phyloP scores from a whole-genome alignment of 1,140 invertebrate genomes.

The Meloidogyne exigua region DNA sequence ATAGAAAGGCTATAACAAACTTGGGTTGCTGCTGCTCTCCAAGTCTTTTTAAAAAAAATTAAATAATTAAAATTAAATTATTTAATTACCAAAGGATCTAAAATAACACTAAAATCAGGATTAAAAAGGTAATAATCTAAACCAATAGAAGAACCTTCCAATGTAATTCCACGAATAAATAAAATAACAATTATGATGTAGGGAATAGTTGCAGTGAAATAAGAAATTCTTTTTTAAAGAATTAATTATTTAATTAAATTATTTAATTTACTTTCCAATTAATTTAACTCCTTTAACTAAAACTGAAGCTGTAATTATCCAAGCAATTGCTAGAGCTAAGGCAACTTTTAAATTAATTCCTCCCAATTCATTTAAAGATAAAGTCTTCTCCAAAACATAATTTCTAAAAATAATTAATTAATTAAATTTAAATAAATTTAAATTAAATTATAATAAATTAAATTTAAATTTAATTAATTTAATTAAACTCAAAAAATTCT shows the following conservation, averaged over 20 bases:
- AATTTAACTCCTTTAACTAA: slow-evolving; percentile 50
- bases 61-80: not conserved
- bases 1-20: slow-evolving; percentile 64
- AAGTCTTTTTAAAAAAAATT: slow-evolving; percentile 44
- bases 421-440: not conserved
- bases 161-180: slow-evolving; percentile 44
- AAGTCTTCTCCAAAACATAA: slow-evolving; percentile 50
- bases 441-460: not conserved
- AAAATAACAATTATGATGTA: slow-evolving; percentile 49
- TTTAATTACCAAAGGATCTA: slow-evolving; percentile 6
- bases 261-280: slow-evolving; percentile 37
- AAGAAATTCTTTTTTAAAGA: slow-evolving; percentile 7
- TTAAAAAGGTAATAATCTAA: slow-evolving; percentile 46
- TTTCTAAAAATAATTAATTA: slow-evolving; percentile 32
- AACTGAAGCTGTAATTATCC: slow-evolving; percentile 42
- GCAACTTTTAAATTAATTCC: slow-evolving; percentile 49
- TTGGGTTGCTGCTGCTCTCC: slow-evolving; percentile 64
- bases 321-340: slow-evolving; percentile 38
- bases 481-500: slow-evolving; percentile 45
- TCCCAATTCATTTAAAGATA: slow-evolving; percentile 39
- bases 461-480: not conserved
- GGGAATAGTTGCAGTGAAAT: slow-evolving; percentile 47
- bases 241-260: not conserved
- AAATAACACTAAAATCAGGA: slow-evolving; percentile 42
- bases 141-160: slow-evolving; percentile 45